Evolutionary conservation across 1,140 invertebrate species (phyloP), one percentile per base, ranked within the genome.

Genomic region (Pteromalus puparum): DNA sequence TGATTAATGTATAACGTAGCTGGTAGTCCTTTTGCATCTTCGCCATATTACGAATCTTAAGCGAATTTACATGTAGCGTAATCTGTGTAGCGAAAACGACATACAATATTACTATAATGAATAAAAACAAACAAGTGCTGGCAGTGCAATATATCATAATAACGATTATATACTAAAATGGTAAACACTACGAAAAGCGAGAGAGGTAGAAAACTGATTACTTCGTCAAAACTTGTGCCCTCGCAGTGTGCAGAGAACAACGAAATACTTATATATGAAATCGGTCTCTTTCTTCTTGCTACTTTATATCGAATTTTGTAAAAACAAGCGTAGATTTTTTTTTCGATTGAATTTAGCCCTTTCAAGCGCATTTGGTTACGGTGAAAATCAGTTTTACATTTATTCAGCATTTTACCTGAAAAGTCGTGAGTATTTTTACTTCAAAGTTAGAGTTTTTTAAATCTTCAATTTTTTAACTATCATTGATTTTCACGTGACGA

Each of bases 91-190:
- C 26, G 81, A 26, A 74, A 3, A 34, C 42, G 21, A 61, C 4
- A 42, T 68, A 6, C 61, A 34, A 67, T 42, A 34, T 38, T 75
- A 78, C 48, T 70, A 38, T 13, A 75, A 84, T 30, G 21, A 77
- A 68, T 13, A 77, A 77, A 72, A 77, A 80, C 13, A 80, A 80
- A 73, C 12, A 78, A 88, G 87, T 87, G 87, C 87, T 88, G 87
- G 86, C 81, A 88, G 87, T 88, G 87, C 87, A 88, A 88, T 85
- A 85, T 38, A 68, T 46, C 28, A 21, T 26, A 76, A 65, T 80
- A 81, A 81, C 15, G 21, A 26, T 30, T 78, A 72, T 77, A 78
- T 61, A 78, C n/a, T 53, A 28, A 48, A 30, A 42, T 24, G 42
- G 46, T 1, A 28, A 76, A 79, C 0, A 80, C 34, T 75, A 12